Evolutionary conservation across 2,888 invertebrate genomes (phyloP).

Genomic region (Sthenelais limicola): DNA sequence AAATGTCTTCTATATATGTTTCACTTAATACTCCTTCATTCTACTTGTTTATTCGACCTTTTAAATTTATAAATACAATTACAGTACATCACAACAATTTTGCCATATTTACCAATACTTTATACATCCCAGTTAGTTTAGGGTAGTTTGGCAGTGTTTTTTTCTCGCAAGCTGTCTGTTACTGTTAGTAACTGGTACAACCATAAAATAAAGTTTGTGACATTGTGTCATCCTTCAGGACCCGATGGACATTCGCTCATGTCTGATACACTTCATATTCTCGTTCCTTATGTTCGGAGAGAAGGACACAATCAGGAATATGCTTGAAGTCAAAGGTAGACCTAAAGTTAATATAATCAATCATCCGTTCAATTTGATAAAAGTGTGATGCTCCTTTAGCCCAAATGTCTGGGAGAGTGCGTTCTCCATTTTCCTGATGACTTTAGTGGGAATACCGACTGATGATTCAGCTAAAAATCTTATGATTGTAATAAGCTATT

Average conservation of each 20-base stretch:
- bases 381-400: too few relatives aligned
- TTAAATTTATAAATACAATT: too few relatives aligned
- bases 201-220: neutral
- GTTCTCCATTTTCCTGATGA: too few relatives aligned
- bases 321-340: slow-evolving; percentile 76
- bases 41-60: too few relatives aligned
- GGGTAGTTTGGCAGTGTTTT: too few relatives aligned
- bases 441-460: neutral
- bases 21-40: too few relatives aligned
- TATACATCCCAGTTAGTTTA: too few relatives aligned
- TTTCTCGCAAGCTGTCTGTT: neutral
- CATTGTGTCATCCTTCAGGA: slow-evolving; percentile 71
- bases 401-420: neutral
- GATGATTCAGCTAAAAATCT: too few relatives aligned
- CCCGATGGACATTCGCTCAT: slow-evolving; percentile 80
- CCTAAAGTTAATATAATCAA: neutral
- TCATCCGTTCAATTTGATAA: too few relatives aligned
- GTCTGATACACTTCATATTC: slow-evolving; percentile 83
- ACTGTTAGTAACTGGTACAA: neutral
- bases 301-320: slow-evolving; percentile 78
- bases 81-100: too few relatives aligned
- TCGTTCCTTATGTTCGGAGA: slow-evolving; percentile 84
- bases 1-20: too few relatives aligned
- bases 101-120: too few relatives aligned
- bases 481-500: neutral